Evolutionary conservation across 1,140 invertebrate species (phyloP), one percentile per base, ranked within the genome.

Genomic region (Globodera rostochiensis): DNA sequence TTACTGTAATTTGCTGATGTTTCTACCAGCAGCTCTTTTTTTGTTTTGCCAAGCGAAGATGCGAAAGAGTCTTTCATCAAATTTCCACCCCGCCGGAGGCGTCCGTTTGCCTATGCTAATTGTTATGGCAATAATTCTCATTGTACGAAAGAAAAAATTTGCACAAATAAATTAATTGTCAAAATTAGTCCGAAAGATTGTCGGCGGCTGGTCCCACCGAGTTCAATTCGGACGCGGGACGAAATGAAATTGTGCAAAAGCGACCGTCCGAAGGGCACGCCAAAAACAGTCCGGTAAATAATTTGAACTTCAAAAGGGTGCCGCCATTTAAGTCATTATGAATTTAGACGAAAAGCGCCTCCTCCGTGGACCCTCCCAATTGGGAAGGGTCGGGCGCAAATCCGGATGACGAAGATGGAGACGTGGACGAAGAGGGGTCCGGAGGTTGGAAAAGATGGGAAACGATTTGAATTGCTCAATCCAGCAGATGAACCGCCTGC

Each of bases 351-450:
- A 15, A 11, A 64, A 19, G 4, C 57, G 57, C 57, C 19, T 60
- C 57, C 5, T 60, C 57, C 11, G 3, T 60, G 5, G 57, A 36
- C 36, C 36, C 57, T 6, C 19, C 57, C 1, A 64, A 64, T 64
- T 71, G 69, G 69, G 69, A 71, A 21, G 69, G 69, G 7, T 71
- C 69, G 25, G 69, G 69, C 36, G 69, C 69, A 71, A 71, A 36
- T 71, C 69, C 69, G 8, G 69, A 71, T 21, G 69, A 71, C 69
- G 69, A 71, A 6, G 69, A 71, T 19, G 69, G 69, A 36, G 69
- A 71, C 19, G 69, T 71, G 69, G 69, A 71, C 69, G 69, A 71
- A 71, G 69, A 71, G 25, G 69, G 69, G 19, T 71, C 69, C 46
- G 69, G 69, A 71, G 69, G 69, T 71, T 47, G 1, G 36, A 11